These are phyloP conservation scores for Globodera rostochiensis DNA, from an alignment of 1,140 invertebrate genomes.

Conservation along the genomic window DNA sequence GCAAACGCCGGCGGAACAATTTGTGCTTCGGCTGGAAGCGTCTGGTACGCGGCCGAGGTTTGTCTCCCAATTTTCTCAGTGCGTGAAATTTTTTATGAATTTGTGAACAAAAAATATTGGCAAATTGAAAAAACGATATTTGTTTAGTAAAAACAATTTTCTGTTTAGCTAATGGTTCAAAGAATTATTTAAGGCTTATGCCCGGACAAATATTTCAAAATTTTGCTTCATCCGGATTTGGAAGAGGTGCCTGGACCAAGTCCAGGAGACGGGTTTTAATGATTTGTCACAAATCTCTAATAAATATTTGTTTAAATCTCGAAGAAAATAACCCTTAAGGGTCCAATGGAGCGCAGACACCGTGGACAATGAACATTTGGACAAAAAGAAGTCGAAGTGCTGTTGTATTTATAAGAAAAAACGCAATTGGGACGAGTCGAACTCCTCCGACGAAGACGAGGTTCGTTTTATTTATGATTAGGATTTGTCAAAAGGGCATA, in stretches of 20 bases:
- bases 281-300: not conserved
- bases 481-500: not conserved
- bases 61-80: no score
- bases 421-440: slow-evolving; percentile 56
- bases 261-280: no score
- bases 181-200: no score
- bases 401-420: slow-evolving; percentile 60
- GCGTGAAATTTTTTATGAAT: no score
- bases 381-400: slow-evolving; percentile 58
- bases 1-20: not conserved
- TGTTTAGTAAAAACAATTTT: not conserved
- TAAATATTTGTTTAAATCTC: not conserved
- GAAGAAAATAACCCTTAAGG: slow-evolving; percentile 17
- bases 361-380: slow-evolving; percentile 52
- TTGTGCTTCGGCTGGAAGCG: slow-evolving; percentile 3
- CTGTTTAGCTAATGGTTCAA: no score
- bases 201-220: no score
- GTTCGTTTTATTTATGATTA: slow-evolving; percentile 14
- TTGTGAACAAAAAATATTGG: not conserved
- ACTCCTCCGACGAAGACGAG: slow-evolving; percentile 48
- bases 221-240: no score
- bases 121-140: not conserved
- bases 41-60: not conserved
- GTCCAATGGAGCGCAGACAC: slow-evolving; percentile 52
- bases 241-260: no score